phyloP scores from a whole-genome alignment of 2,888 invertebrate species.

The Harmothoe impar region DNA sequence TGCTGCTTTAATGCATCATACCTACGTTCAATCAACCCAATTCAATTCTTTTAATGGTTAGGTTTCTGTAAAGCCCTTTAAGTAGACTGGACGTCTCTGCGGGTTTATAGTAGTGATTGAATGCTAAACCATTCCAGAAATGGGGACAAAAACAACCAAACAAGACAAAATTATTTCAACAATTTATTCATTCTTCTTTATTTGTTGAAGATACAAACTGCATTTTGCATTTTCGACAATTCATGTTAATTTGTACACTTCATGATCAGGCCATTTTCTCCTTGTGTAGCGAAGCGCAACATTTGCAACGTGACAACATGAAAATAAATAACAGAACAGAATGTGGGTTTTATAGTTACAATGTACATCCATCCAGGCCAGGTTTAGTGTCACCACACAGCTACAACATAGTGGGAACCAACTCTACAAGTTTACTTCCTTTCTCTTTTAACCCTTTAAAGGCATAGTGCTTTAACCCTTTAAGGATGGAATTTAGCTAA shows the following conservation, averaged over 20 bases:
- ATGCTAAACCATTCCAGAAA: too few species aligned
- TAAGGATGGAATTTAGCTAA: too few species aligned
- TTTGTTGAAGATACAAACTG: constrained; percentile 40
- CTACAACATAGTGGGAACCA: constrained; percentile 11
- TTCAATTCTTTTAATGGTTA: too few species aligned
- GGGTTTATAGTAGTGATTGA: too few species aligned
- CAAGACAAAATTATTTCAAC: constrained; percentile 6
- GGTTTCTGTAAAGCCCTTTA: too few species aligned
- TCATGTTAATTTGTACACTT: background rate
- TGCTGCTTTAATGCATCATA: too few species aligned
- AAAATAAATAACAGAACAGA: constrained; percentile 57
- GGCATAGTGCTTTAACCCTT: too few species aligned
- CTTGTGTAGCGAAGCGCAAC: constrained; percentile 40
- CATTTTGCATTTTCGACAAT: constrained; percentile 43
- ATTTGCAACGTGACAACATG: constrained; percentile 53
- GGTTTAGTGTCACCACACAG: background rate
- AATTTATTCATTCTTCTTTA: constrained; percentile 41
- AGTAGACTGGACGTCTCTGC: too few species aligned
- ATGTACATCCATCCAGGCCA: background rate
- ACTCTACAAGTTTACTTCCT: background rate
- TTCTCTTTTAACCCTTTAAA: too few species aligned
- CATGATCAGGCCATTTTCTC: background rate
- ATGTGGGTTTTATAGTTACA: constrained; percentile 1
- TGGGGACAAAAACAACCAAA: background rate
- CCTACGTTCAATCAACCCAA: too few species aligned